Evolutionary conservation across 2,113 vertebrate genomes (phyloP).

Genomic region (Terrapene triunguis): DNA sequence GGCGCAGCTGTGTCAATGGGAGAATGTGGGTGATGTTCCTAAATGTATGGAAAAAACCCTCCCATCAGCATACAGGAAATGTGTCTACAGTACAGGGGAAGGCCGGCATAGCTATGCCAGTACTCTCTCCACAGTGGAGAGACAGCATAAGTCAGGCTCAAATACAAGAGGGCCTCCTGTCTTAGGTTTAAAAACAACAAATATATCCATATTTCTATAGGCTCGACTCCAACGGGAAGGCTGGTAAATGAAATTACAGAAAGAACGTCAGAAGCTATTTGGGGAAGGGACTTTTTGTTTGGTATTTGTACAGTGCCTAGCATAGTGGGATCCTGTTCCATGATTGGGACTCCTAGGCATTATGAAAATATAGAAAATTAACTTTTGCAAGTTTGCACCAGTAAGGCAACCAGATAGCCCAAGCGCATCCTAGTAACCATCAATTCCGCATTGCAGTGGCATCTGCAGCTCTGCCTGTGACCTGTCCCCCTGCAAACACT

Average conservation of each 20-base stretch:
- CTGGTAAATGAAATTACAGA: neutral
- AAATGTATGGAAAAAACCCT: neutral
- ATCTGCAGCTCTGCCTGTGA: neutral
- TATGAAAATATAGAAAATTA: neutral
- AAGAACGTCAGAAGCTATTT: neutral
- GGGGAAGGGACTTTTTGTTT: neutral
- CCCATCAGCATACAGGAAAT: neutral
- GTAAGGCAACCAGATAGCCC: neutral
- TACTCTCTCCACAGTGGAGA: neutral
- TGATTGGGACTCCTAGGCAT: neutral
- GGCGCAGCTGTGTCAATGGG: neutral
- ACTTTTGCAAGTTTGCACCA: neutral
- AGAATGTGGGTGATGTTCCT: neutral
- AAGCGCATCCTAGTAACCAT: neutral
- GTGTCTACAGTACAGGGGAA: neutral
- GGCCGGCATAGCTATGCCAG: neutral
- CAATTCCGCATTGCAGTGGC: neutral
- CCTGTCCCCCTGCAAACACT: neutral
- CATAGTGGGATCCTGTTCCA: neutral
- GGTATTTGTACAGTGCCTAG: neutral
- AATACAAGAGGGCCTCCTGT: neutral
- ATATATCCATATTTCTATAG: neutral
- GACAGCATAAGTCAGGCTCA: neutral
- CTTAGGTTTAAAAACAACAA: neutral
- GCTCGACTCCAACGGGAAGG: neutral